phyloP scores from a whole-genome alignment of 2,797 vertebrate genomes.

The Acridotheres tristis region DNA sequence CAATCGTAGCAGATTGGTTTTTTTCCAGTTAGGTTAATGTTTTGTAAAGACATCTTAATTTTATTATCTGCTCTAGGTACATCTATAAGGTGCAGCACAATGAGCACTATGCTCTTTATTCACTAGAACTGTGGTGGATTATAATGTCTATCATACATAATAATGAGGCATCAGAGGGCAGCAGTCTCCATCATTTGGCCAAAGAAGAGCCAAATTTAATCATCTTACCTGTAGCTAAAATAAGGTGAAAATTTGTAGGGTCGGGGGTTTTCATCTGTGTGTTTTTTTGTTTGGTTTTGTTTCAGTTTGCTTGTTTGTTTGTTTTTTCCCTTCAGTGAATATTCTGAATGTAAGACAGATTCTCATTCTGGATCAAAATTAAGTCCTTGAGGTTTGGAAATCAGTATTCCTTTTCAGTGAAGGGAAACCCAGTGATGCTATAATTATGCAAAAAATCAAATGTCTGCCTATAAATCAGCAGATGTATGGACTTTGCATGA shows the following conservation, averaged over 20 bases:
- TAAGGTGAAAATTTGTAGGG: background rate
- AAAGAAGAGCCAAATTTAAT: background rate
- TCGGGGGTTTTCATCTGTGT: fast-evolving
- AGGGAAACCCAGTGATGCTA: background rate
- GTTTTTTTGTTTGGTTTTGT: background rate
- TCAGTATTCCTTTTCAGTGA: background rate
- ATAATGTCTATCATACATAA: background rate
- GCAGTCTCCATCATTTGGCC: background rate
- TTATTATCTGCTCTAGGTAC: background rate
- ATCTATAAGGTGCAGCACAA: background rate
- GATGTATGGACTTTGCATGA: background rate
- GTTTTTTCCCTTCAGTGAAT: background rate
- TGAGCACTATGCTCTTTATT: background rate
- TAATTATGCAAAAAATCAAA: background rate
- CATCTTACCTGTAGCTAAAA: background rate
- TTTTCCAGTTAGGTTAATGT: background rate
- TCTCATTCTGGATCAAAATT: background rate
- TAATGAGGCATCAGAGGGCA: background rate
- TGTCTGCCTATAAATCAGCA: background rate
- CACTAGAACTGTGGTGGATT: background rate
- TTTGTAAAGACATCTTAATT: background rate
- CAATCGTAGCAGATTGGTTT: background rate
- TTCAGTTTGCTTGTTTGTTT: background rate
- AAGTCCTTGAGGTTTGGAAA: background rate
- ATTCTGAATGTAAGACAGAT: background rate